Conservation (phyloP, 2,113 vertebrate genomes). For the Anoura caudifer region DNA sequence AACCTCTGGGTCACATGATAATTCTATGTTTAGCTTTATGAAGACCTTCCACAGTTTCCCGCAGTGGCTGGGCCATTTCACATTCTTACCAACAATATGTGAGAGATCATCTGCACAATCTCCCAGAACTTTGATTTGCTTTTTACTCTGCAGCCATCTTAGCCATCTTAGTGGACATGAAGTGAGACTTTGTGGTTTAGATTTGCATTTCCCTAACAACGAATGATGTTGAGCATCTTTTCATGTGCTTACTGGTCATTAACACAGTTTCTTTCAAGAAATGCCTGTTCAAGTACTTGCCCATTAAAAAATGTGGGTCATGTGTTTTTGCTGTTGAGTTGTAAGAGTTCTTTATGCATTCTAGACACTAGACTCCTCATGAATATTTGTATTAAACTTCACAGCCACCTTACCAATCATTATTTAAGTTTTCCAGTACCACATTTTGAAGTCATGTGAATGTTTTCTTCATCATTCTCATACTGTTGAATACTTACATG, state of each 20-base stretch:
- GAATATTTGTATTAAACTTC: neutral
- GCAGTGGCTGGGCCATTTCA: neutral
- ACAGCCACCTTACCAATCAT: neutral
- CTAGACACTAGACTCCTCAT: neutral
- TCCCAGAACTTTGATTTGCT: neutral
- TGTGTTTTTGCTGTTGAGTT: neutral
- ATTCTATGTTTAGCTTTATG: neutral
- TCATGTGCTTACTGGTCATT: neutral
- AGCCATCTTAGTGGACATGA: neutral
- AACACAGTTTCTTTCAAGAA: neutral
- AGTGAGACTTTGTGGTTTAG: neutral
- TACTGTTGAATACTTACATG: neutral
- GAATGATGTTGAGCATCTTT: neutral
- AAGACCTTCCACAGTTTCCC: neutral
- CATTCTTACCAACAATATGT: neutral
- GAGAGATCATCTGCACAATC: neutral
- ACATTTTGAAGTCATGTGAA: neutral
- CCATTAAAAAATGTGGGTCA: neutral
- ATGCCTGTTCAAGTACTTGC: neutral
- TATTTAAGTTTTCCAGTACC: neutral
- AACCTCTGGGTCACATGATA: neutral
- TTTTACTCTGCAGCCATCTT: neutral
- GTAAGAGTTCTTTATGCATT: neutral
- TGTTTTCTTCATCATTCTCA: neutral
- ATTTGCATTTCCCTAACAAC: neutral